phyloP scores from a whole-genome alignment of 2,888 invertebrate genomes.

The Belgica antarctica region DNA sequence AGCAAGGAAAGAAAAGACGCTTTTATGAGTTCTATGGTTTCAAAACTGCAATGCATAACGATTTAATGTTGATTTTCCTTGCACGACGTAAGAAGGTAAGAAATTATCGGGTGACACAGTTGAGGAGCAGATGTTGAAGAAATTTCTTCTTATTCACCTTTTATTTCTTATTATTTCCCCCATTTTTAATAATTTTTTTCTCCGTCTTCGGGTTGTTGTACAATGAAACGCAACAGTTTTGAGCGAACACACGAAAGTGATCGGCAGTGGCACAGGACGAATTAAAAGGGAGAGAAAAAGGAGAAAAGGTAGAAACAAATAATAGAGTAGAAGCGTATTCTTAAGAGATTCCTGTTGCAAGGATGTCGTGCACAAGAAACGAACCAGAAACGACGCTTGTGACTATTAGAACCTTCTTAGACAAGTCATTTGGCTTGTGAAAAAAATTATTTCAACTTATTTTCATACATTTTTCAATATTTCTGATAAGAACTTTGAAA shows the following conservation, averaged over 20 bases:
- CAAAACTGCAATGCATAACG: not conserved
- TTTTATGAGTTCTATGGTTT: constrained; percentile 31
- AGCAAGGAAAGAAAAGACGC: too few relatives aligned
- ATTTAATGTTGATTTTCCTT: constrained; percentile 11
- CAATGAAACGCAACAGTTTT: constrained; percentile 39
- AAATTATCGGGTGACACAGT: constrained; percentile 33
- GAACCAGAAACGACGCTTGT: not conserved
- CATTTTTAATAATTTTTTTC: constrained; percentile 36
- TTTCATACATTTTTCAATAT: too few relatives aligned
- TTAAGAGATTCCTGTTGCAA: constrained; percentile 13
- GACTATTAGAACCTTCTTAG: not conserved
- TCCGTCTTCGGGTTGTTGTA: constrained; percentile 13
- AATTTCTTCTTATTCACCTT: constrained; percentile 37
- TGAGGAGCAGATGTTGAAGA: constrained; percentile 41
- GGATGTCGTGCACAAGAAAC: not conserved
- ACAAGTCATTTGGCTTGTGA: not conserved
- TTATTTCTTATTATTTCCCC: constrained; percentile 37
- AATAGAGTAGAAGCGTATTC: not conserved
- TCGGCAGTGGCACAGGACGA: not conserved
- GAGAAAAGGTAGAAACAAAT: not conserved
- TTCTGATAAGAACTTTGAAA: too few relatives aligned
- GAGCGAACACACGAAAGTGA: not conserved
- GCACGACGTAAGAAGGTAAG: constrained; percentile 25
- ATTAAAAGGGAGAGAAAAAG: not conserved
- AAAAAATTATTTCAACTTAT: too few relatives aligned